Evolutionary conservation across 2,888 invertebrate genomes (phyloP).

Genomic region (Aphodius granarius): DNA sequence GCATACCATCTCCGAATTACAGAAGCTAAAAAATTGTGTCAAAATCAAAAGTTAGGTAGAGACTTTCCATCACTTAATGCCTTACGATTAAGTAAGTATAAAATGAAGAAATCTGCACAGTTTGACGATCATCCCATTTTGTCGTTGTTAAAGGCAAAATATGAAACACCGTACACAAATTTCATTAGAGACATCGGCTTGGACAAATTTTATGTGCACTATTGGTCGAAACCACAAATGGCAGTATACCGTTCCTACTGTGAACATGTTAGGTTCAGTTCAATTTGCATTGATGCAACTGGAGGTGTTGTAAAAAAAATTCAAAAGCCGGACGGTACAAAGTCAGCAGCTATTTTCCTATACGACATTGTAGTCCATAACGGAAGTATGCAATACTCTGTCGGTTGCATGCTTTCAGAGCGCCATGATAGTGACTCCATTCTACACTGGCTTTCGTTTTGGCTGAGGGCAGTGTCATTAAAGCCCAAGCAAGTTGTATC

Average conservation of each 20-base stretch:
- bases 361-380: not conserved
- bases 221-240: not conserved
- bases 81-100: not conserved
- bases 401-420: not conserved
- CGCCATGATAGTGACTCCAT: not conserved
- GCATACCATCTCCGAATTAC: not conserved
- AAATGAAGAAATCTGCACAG: not conserved
- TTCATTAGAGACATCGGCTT: not conserved
- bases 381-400: not conserved
- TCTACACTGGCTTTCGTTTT: not conserved
- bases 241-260: not conserved
- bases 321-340: not conserved
- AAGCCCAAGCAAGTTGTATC: not conserved
- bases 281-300: not conserved
- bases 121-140: not conserved
- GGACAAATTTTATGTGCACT: not conserved
- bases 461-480: not conserved
- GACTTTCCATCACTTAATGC: not conserved
- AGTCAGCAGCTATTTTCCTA: not conserved
- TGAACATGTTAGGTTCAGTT: not conserved
- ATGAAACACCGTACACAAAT: not conserved
- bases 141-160: not conserved
- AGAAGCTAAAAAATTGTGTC: not conserved
- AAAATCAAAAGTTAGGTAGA: not conserved
- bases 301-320: not conserved